Evolutionary conservation across 2,888 invertebrate species (phyloP).

Genomic region (Drosophila histrio): DNA sequence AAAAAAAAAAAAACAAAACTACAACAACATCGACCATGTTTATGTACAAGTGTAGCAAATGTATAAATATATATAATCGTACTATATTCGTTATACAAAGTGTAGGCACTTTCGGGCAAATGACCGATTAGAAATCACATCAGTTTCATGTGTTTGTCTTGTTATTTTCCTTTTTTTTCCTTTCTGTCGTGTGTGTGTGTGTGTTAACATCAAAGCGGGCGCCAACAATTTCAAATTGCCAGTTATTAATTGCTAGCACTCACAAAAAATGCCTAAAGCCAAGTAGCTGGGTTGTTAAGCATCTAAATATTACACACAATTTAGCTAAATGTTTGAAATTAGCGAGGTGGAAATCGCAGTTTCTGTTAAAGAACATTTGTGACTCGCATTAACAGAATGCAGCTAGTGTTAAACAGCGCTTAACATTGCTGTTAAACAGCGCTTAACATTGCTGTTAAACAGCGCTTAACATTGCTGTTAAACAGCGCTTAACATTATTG

Average conservation of each 20-base stretch:
- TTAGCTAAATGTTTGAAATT: constrained; percentile 2
- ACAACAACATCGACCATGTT: constrained; percentile 64
- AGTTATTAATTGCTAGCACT: constrained; percentile 55
- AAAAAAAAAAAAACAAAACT: constrained; percentile 4
- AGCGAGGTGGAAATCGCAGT: neutral
- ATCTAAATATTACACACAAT: constrained; percentile 33
- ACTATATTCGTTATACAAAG: constrained; percentile 17
- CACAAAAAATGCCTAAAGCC: constrained; percentile 6
- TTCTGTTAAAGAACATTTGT: neutral
- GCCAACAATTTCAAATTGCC: constrained; percentile 58
- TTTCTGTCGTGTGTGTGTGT: constrained; percentile 23
- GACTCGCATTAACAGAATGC: constrained; percentile 1
- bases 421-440: neutral
- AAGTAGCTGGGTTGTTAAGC: constrained; percentile 11
- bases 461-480: neutral
- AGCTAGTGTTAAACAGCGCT: neutral
- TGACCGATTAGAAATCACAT: constrained; percentile 75
- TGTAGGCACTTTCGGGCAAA: constrained; percentile 55
- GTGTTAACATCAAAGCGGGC: constrained; percentile 58
- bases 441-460: neutral
- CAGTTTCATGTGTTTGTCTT: constrained; percentile 48
- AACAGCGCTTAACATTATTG: neutral
- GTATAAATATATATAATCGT: neutral
- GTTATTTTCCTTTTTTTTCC: neutral
- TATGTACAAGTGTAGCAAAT: constrained; percentile 34